Conservation (phyloP, 2,113 vertebrate species). For the Lutjanus erythropterus region DNA sequence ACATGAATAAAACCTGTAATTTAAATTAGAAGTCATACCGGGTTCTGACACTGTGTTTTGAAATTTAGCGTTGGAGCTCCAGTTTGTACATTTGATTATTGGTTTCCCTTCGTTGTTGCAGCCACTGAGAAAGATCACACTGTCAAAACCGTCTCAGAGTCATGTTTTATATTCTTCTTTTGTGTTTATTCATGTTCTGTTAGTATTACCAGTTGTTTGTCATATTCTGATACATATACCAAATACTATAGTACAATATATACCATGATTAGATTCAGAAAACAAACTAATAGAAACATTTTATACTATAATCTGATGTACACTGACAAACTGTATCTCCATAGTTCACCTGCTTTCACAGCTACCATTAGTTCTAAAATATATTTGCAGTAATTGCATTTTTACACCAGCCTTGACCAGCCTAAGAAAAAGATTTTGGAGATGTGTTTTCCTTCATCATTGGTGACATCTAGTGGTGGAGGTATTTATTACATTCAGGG, state of each 20-base stretch:
- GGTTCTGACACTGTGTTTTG: background rate
- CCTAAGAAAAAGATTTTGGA: background rate
- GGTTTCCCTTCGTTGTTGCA: background rate
- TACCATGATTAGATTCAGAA: background rate
- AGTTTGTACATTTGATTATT: background rate
- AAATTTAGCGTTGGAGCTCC: too few relatives aligned
- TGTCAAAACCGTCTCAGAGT: background rate
- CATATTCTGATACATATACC: background rate
- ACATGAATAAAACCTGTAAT: background rate
- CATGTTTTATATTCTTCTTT: background rate
- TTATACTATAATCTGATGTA: background rate
- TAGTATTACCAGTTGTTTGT: too few relatives aligned
- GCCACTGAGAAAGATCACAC: background rate
- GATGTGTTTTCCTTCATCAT: constrained; percentile 45
- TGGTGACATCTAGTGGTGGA: constrained; percentile 75
- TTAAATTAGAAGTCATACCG: background rate
- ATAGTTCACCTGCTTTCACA: too few relatives aligned
- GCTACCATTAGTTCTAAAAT: background rate
- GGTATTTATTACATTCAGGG: constrained; percentile 8
- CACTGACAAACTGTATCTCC: background rate
- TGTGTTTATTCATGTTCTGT: background rate
- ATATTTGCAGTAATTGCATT: background rate
- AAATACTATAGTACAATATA: background rate
- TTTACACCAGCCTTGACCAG: too few relatives aligned
- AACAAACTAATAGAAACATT: background rate